Percentiles rank a stretch among this genome's conserved stretches.
phyloP scores from a whole-genome alignment of 2,888 invertebrate genomes.

The Spatulosminthurus flaviceps region DNA sequence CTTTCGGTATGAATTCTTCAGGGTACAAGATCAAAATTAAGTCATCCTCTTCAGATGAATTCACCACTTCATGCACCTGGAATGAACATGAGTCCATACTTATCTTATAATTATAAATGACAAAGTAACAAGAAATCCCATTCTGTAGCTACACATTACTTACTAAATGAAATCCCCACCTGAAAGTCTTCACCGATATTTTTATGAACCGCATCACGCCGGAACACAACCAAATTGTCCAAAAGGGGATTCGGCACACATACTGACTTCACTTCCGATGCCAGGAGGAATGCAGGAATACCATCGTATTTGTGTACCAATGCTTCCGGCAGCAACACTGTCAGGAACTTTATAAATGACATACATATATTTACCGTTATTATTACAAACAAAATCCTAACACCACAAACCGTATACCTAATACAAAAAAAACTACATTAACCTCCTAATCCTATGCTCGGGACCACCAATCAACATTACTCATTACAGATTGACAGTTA shows the following conservation, averaged over 20 bases:
- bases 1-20: constrained; percentile 52
- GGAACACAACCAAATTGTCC: constrained; percentile 37
- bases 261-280: constrained; percentile 24
- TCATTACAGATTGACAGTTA: background rate
- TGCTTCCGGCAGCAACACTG: constrained; percentile 26
- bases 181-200: constrained; percentile 29
- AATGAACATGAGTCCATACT: too few species aligned
- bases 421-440: too few species aligned
- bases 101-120: too few species aligned
- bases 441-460: too few species aligned
- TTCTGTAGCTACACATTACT: background rate
- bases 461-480: too few species aligned
- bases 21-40: constrained; percentile 51
- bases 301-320: constrained; percentile 31
- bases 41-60: constrained; percentile 53
- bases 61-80: constrained; percentile 47
- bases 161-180: constrained; percentile 24
- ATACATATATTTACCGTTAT: too few species aligned
- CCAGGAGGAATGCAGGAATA: background rate
- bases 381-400: too few species aligned
- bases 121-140: too few species aligned
- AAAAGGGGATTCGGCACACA: background rate
- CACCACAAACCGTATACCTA: too few species aligned
- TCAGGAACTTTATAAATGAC: too few species aligned
- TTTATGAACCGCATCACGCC: constrained; percentile 32